Base-by-base conservation (phyloP, 64 coral and sea anemone species). In the Hydrozoanthus tunicans region DNA sequence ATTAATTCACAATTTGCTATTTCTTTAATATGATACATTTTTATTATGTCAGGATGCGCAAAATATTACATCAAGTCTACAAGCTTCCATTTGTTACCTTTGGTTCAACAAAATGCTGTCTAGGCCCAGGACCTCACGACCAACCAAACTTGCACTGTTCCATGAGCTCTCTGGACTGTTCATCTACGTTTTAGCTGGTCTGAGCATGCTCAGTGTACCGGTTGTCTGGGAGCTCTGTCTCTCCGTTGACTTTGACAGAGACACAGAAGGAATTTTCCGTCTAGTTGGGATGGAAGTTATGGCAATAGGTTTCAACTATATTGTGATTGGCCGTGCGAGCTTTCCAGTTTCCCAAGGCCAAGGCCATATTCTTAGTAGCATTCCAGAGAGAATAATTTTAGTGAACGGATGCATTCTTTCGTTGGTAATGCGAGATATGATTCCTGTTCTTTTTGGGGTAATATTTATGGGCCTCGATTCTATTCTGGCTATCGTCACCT, bases 401-500 rank as follows among this genome's bases (percentile, higher is more conserved):
- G 92, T 93, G 5, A 93, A 93, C 27, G 92, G 92, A 9, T 67
- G 79, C 77, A 6, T 90, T 1, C 78, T 93, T 3, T 51, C 82
- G 70, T 0, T 93, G 51, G 26, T 90, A 12, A 11, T 93, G 5
- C 73, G 79, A 51, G 23, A 68, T 9, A 77, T 83, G 67, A 8
- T 93, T 9, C 86, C 92, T 14, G 7, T 90, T 55, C 77, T 57
- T 52, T 93, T 93, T 10, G 92, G 78, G 24, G 68, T 83, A 26
- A 65, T 83, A 56, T 93, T 93, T 53, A 93, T 93, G 59, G 4
- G 4, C 53, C 78, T 93, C 1, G 92, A 93, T 59, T 77, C 86
- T 3, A 58, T 4, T 1, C 70, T 93, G 0, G 7, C 92, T 43
- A 13, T 90, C 56, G 54, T 83, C 25, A 93, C 92, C 59, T 66